Base-by-base conservation (phyloP, 1,140 invertebrate genomes). In the Centruroides sculpturatus region DNA sequence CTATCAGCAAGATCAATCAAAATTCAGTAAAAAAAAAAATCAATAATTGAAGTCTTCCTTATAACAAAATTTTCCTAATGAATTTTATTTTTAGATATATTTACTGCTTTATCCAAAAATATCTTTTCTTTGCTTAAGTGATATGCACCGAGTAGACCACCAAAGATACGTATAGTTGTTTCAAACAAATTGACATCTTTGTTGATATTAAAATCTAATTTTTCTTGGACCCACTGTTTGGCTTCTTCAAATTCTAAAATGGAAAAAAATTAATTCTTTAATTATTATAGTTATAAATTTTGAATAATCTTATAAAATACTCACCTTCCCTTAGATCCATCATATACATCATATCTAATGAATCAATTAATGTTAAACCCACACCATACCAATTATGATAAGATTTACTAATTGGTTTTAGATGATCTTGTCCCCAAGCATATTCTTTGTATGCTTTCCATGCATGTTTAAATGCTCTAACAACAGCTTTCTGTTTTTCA, bases 141-240 rank as follows among this genome's bases (percentile, higher is more conserved):
- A 76, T 89, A 95, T 59, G 87, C 84, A 46, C 86, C 83, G 35
- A 96, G 74, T 47, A 97, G 75, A 12, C 90, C 90, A 23, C 92
- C 93, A 13, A 97, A 74, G 3, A 96, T 87, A 67, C 93, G 78
- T 64, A 97, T 97, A 2, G 93, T 94, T 41, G 92, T 89, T 79
- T 97, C 93, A 74, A 97, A 97, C 65, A 96, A 81, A 78, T 95
- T 96, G 1, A 97, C 91, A 77, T 94, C 89, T 68, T 82, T 82
- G 72, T 85, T 86, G 47, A 82, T 79, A 68, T 87, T 84, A 70
- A 95, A 93, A 59, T 80, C 76, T 60, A 95, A 72, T 63, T 82
- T n/a, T 23, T 83, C 78, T 57, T 82, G 81, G 0, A 96, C 81
- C 91, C 91, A 96, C 58, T 85, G 77, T 65, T 81, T 80, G 0